Evolutionary conservation across 2,888 invertebrate genomes (phyloP).

Genomic region (Dinocampus coccinellae): DNA sequence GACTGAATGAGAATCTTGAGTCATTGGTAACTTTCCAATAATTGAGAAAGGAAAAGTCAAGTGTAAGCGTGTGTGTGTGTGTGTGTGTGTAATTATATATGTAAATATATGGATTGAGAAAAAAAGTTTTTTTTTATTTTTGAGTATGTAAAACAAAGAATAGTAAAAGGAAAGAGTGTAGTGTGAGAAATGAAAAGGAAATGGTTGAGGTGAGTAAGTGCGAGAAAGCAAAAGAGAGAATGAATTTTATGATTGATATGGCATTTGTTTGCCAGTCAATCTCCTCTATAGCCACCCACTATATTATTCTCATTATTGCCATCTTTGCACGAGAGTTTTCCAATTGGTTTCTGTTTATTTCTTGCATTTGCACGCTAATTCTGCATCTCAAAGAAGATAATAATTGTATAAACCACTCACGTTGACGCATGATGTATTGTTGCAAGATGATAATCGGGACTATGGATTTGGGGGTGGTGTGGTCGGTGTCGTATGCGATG

Average conservation of each 20-base stretch:
- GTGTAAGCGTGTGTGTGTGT: no score
- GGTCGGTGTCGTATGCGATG: slow-evolving; percentile 64
- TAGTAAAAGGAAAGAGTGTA: neutral
- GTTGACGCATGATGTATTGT: slow-evolving; percentile 58
- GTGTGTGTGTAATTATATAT: no score
- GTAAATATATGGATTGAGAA: no score
- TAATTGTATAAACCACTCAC: slow-evolving; percentile 54
- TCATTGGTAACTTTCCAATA: slow-evolving; percentile 45
- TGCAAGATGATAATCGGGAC: slow-evolving; percentile 61
- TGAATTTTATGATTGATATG: no score
- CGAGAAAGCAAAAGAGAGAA: neutral
- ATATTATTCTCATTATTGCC: slow-evolving; percentile 29
- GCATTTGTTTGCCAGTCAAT: no score
- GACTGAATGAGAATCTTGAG: slow-evolving; percentile 13
- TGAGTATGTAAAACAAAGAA: no score
- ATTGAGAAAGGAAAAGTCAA: neutral
- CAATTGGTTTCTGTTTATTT: neutral
- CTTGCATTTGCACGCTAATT: neutral
- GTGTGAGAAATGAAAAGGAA: neutral
- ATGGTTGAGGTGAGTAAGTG: neutral
- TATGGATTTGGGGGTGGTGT: slow-evolving; percentile 69
- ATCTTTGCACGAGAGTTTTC: slow-evolving; percentile 50
- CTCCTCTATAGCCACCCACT: no score
- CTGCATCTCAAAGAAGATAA: slow-evolving; percentile 37
- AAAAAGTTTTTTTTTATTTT: no score